Base-by-base conservation (phyloP, 2,113 vertebrate genomes). In the Oncorhynchus nerka region DNA sequence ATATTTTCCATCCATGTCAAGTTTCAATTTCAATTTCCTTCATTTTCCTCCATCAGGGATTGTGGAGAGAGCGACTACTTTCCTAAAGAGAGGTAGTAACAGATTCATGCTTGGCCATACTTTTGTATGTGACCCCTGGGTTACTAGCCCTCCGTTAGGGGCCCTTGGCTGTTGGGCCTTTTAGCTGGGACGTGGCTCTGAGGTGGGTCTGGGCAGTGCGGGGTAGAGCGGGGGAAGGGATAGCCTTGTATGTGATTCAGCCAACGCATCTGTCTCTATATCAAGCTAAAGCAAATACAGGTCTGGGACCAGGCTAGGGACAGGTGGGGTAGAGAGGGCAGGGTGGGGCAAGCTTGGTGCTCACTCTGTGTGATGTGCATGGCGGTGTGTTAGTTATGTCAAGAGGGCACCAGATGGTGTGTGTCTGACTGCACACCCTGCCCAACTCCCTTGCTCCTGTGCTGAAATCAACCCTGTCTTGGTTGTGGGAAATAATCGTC, bases 51-150 rank as follows among this genome's bases (percentile, higher is more conserved):
- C 92, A 93, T 94, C 93, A 97, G 96, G 96, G 89, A 84, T 96
- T 94, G 90, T 95, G 93, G 94, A 95, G 92, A 92, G 94, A 96
- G 93, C 94, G 81, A 76, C 95, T 87, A 90, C 95, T 96, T 94
- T 95, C 92, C 93, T 95, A 94, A 95, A 95, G 91, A 94, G 92
- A 97, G 96, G 95, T 97, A 96, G 94, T 95, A 93, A 94, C 89
- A 87, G 86, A 85, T 20, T 83, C 92, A 89, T 70, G 88, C 85
- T 91, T 86, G 91, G 90, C 81, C 86, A 82, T 84, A 92, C 93
- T 93, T 86, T 86, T 94, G 79, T 92, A 89, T 91, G 79, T 89
- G 83, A 61, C 71, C 66, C 49, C 70, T 55, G 51, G 51, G 51
- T 55, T 55, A 16, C 51, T 55, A 55, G 51, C 51, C 51, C 16